These are phyloP conservation scores for Apaloderma vittatum DNA, from an alignment of 2,113 vertebrate genomes.

Conservation along the genomic window DNA sequence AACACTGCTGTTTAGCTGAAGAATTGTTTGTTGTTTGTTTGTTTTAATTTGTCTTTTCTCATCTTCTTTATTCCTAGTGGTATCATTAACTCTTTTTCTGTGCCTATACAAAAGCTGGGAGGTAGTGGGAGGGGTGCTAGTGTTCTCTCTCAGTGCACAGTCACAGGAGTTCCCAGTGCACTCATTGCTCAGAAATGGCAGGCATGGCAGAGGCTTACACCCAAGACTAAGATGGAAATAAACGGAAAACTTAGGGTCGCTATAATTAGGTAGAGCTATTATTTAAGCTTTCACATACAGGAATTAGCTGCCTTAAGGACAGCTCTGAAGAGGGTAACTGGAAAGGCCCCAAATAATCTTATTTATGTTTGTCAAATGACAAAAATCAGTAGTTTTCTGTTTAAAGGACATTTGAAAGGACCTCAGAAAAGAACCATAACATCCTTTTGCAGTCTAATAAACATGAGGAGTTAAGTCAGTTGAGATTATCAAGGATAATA, in stretches of 20 bases:
- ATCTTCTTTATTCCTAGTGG: background rate
- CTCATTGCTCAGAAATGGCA: conserved; percentile 19
- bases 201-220: background rate
- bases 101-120: background rate
- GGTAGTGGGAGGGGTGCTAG: background rate
- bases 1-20: background rate
- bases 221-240: conserved; percentile 1
- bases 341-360: background rate
- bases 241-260: conserved; percentile 1
- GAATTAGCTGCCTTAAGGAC: conserved; percentile 12
- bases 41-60: background rate
- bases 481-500: background rate
- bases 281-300: conserved; percentile 13
- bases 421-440: background rate
- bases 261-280: conserved; percentile 30
- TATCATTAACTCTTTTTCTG: background rate
- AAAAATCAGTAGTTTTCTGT: background rate
- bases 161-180: background rate
- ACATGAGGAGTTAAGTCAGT: background rate
- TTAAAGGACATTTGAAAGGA: background rate
- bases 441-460: background rate
- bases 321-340: background rate
- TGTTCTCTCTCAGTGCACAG: background rate
- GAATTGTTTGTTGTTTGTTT: background rate
- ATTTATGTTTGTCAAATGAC: background rate